Evolutionary conservation across 2,113 vertebrate species (phyloP).

Genomic region (Ibidorhyncha struthersii): DNA sequence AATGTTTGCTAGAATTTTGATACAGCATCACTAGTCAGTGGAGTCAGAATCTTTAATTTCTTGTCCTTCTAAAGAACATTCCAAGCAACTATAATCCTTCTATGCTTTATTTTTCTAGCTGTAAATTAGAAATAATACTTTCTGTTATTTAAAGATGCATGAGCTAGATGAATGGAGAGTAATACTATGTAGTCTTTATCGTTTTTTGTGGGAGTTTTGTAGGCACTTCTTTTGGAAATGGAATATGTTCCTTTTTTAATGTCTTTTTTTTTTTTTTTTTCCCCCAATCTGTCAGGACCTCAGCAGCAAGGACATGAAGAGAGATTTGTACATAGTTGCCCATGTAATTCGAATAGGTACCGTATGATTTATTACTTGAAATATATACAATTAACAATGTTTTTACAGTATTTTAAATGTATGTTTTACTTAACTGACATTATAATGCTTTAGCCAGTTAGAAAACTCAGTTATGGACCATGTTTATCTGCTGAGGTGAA

Average conservation of each 20-base stretch:
- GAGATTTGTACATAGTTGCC: conserved; percentile 93
- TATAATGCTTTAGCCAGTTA: neutral
- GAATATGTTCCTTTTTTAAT: neutral
- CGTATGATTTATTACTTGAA: conserved; percentile 23
- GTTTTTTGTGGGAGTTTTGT: neutral
- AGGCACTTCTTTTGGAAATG: neutral
- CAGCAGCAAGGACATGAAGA: conserved; percentile 97
- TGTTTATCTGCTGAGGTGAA: neutral
- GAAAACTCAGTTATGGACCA: neutral
- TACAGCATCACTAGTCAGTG: neutral
- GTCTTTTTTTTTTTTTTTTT: neutral
- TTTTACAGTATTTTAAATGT: neutral
- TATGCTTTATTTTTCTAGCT: neutral
- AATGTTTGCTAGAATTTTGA: neutral
- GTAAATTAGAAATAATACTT: neutral
- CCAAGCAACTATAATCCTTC: neutral
- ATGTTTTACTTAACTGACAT: neutral
- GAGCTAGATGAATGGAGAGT: neutral
- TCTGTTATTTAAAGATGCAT: neutral
- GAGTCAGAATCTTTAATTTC: neutral
- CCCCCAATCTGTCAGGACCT: conserved; percentile 82
- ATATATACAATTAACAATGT: neutral
- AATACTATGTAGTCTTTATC: neutral
- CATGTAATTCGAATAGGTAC: conserved; percentile 95
- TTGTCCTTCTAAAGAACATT: neutral